A percentile compares a stretch with the other conserved stretches of the same genome.
Evolutionary conservation across 2,113 vertebrate species (phyloP).

Genomic region (Macrotus californicus): DNA sequence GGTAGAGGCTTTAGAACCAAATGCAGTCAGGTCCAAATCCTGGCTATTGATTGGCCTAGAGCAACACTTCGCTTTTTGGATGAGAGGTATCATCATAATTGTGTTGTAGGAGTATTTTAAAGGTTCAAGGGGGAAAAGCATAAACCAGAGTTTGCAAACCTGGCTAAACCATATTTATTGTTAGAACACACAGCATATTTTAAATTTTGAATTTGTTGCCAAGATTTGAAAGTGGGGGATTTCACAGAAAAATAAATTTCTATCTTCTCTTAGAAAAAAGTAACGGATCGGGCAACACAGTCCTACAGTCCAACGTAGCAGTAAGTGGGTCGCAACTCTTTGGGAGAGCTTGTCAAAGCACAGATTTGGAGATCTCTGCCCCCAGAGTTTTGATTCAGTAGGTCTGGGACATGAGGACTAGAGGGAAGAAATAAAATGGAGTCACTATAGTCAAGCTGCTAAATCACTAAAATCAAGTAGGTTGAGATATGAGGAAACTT

Average conservation of each 20-base stretch:
- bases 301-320: background rate
- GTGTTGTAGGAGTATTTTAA: background rate
- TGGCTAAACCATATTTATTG: background rate
- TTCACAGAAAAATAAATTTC: background rate
- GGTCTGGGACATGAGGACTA: background rate
- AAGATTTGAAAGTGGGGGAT: background rate
- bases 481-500: background rate
- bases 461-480: background rate
- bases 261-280: background rate
- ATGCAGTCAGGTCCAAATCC: background rate
- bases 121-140: background rate
- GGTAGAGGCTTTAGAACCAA: background rate
- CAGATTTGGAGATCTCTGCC: background rate
- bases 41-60: background rate
- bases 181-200: background rate
- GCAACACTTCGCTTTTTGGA: background rate
- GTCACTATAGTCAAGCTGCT: background rate
- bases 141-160: background rate
- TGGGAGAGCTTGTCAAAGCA: background rate
- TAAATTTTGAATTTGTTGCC: background rate
- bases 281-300: background rate
- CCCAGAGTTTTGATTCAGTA: background rate
- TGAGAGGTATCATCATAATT: background rate
- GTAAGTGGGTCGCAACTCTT: background rate
- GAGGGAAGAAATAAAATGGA: background rate